Conservation (phyloP, 2,888 invertebrate genomes). For the Onchidella celtica region DNA sequence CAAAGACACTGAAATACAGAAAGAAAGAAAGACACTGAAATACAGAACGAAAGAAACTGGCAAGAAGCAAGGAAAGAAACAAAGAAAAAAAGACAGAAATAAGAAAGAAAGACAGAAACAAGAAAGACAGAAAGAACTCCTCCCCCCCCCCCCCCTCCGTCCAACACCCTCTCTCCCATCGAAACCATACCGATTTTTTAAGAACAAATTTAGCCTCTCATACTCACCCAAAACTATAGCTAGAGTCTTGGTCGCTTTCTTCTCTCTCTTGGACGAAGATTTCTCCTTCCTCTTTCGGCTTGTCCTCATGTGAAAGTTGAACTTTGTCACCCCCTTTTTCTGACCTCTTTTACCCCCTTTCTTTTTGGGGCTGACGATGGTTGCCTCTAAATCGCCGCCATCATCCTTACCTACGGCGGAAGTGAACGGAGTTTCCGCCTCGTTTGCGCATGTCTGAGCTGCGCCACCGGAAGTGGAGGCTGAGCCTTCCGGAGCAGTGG, state of each 20-base stretch:
- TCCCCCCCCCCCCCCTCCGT: neutral
- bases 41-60: neutral
- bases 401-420: constrained; percentile 48
- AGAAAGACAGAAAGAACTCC: neutral
- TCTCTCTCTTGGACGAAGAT: constrained; percentile 83
- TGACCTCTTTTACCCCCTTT: constrained; percentile 52
- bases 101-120: neutral
- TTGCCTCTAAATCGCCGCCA: constrained; percentile 24
- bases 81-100: neutral
- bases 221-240: constrained; percentile 97
- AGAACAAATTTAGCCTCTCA: neutral
- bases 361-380: constrained; percentile 31
- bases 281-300: constrained; percentile 87
- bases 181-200: neutral
- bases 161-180: neutral
- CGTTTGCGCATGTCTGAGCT: constrained; percentile 51
- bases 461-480: constrained; percentile 47
- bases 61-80: neutral
- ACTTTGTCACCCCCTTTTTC: constrained; percentile 77
- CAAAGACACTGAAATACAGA: neutral
- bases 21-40: constrained; percentile 16
- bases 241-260: constrained; percentile 98
- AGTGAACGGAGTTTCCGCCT: constrained; percentile 65
- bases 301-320: constrained; percentile 83
- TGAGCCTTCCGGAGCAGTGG: constrained; percentile 20